Evolutionary conservation across 2,797 vertebrate genomes (phyloP), one percentile per base, ranked within the genome.

Genomic region (Gambelia wislizenii): DNA sequence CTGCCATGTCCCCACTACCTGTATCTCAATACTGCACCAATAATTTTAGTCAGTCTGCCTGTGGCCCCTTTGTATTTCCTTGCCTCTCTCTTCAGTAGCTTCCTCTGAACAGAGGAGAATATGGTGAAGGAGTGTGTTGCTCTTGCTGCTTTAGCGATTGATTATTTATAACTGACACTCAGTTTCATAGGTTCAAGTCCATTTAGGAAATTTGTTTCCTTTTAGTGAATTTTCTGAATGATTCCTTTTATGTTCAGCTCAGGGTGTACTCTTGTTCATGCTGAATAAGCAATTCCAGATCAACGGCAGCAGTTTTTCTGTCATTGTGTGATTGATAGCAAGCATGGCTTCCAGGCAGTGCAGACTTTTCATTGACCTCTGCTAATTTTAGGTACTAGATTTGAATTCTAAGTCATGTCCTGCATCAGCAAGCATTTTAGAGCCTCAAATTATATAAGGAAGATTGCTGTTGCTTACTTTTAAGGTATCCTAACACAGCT

Each of bases 321-420:
- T 89, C 89, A 83, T 49, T 86, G 64, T 86, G 27, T 94, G 92
- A 96, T 69, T 95, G 93, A 95, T 91, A 91, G 92, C 86, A 91
- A 89, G 89, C 44, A 94, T 90, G 88, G 76, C 87, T 96, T 95
- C 83, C 89, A 93, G 85, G 92, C 59, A 89, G 56, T 90, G 91
- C 49, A 84, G 90, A 92, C 74, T 72, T 95, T 94, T 92, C 47
- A 70, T 27, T 95, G 95, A 95, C 93, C 91, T 96, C 84, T 90
- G 67, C 0, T 76, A 90, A 84, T 4, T 75, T 84, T 88, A 95
- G 87, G 83, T 91, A 91, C 91, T 95, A 92, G 95, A 92, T 95
- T 95, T 95, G 87, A 91, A 83, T 90, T 93, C 92, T 94, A 64
- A 52, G 93, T 83, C 93, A 89, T 93, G 88, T 93, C 89, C 42